Evolutionary conservation across 2,797 vertebrate species (phyloP).

Genomic region (Florisuga fusca): DNA sequence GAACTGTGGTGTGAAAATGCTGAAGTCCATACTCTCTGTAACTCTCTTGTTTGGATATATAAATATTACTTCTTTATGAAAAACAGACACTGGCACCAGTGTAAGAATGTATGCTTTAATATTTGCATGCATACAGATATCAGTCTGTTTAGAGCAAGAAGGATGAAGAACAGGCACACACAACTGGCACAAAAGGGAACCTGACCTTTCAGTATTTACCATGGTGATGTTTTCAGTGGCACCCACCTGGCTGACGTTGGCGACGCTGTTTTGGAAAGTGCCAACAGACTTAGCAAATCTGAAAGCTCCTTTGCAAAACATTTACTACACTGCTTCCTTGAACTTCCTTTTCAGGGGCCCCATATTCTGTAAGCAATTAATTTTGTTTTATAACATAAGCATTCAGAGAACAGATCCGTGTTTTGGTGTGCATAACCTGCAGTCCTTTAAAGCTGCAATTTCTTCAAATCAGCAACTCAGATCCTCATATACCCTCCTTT

Average conservation of each 20-base stretch:
- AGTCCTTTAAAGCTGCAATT: neutral
- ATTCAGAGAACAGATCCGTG: conserved; percentile 9
- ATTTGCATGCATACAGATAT: conserved; percentile 41
- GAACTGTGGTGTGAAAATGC: neutral
- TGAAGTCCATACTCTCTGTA: conserved; percentile 15
- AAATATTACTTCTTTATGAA: conserved; percentile 51
- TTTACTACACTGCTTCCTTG: neutral
- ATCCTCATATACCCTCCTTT: neutral
- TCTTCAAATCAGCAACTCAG: neutral
- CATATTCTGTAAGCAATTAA: conserved; percentile 54
- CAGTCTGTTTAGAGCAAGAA: conserved; percentile 37
- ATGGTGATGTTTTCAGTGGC: conserved; percentile 63
- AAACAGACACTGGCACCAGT: conserved; percentile 41
- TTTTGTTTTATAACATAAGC: conserved; percentile 25
- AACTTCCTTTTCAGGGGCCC: conserved; percentile 33
- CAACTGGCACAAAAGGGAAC: conserved; percentile 62
- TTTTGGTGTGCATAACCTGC: neutral
- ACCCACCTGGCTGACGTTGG: conserved; percentile 55
- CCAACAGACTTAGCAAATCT: conserved; percentile 21
- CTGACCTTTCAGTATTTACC: conserved; percentile 65
- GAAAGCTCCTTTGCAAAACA: conserved; percentile 58
- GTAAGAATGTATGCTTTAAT: conserved; percentile 45
- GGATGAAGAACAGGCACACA: conserved; percentile 23
- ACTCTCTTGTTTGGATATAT: conserved; percentile 53
- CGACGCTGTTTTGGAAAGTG: neutral